Percentiles rank a stretch among this genome's conserved stretches.
Conservation (phyloP, 2,113 vertebrate species). For the Cephalopterus ornatus region DNA sequence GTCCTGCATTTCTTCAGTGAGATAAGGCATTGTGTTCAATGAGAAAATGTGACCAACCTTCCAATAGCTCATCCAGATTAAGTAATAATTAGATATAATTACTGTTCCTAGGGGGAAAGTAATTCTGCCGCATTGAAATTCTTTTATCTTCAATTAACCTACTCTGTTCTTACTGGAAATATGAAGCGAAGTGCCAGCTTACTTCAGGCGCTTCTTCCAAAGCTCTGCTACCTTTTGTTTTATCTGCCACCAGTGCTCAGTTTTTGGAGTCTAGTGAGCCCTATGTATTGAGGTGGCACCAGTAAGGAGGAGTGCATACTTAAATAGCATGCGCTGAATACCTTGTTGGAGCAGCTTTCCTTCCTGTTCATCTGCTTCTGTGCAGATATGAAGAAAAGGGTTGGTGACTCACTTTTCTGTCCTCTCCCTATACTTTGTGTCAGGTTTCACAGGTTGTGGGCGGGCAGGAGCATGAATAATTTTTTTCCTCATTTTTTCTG, state of each 20-base stretch:
- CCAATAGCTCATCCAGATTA: slow-evolving; percentile 44
- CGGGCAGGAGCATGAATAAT: rapidly evolving
- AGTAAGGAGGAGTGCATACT: rapidly evolving
- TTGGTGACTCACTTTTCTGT: not conserved
- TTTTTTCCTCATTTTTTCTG: not conserved
- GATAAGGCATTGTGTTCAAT: not conserved
- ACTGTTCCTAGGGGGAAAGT: slow-evolving; percentile 12
- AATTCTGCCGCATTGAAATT: slow-evolving; percentile 42
- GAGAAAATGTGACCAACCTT: slow-evolving; percentile 5
- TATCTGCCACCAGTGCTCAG: not conserved
- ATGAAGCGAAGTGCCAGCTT: not conserved
- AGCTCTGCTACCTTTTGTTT: not conserved
- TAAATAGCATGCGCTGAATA: not conserved
- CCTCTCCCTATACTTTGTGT: not conserved
- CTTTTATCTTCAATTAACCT: slow-evolving; percentile 54
- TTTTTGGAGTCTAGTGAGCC: not conserved
- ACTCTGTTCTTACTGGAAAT: slow-evolving; percentile 16
- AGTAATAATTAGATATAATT: slow-evolving; percentile 62
- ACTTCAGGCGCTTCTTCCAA: not conserved
- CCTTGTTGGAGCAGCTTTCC: not conserved
- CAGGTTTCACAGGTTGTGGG: not conserved
- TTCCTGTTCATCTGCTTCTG: rapidly evolving
- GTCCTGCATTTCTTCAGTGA: not conserved
- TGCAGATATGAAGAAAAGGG: rapidly evolving
- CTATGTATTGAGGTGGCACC: rapidly evolving